Evolutionary conservation across 2,888 invertebrate species (phyloP), one percentile per base, ranked within the genome.

Genomic region (Altica lythri): DNA sequence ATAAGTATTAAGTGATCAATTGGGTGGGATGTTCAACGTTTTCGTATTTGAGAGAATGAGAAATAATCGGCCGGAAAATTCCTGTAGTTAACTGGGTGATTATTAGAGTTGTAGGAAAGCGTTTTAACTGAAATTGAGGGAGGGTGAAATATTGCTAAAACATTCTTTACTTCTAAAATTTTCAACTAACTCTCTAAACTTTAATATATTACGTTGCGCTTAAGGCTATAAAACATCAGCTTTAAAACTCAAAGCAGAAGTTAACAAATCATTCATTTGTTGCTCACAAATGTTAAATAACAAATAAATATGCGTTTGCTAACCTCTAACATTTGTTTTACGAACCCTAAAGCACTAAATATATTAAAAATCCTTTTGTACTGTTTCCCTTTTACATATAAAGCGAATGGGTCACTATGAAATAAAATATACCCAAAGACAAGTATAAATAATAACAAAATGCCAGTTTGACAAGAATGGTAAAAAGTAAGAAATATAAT

Each of bases 1-100:
- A 62, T 56, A 56, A 62, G 62, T 58, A 57, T 60, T 58, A 62
- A 62, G 60, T 61, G 61, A 61, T 61, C 59, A 60, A 57, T 59
- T 55, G 37, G 37, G 18, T 37, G 37, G 37, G 37, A n/a, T 37
- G 37, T 37, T 37, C 37, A 18, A 37, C 37, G 37, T 18, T 16
- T 37, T 37, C 37, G n/a, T 18, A 37, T 37, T 37, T 16, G 17
- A 18, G 17, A 8, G n/a, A n/a, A n/a, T n/a, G n/a, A n/a, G 17
- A 18, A 37, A 37, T 37, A 37, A 37, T 37, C 17, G 37, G 2
- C 18, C 17, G 37, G 37, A 37, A 37, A 37, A 18, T 37, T 32
- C 13, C 18, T 37, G 17, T 37, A 37, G 37, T 37, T 37, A 37
- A 37, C 18, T 18, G 37, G n/a, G 37, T 10, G 37, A 37, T 37